Base-by-base conservation (phyloP, 1,140 invertebrate genomes). In the Cyclargus thomasi region DNA sequence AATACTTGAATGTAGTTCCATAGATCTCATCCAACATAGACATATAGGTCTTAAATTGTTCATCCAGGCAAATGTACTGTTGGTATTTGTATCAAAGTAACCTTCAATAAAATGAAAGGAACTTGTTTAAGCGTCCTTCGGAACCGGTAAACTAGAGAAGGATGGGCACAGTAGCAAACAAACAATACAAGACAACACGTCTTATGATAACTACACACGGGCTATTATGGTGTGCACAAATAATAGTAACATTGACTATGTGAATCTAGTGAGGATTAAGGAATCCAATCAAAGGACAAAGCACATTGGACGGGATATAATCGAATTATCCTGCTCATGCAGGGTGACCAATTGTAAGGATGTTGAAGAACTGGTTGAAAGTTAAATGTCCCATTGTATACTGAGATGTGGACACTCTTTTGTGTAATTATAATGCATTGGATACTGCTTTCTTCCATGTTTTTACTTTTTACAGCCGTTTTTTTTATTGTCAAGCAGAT, bases 141-240 rank as follows among this genome's bases (percentile, higher is more conserved):
- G 69, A 68, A 68, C 65, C 78, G 75, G 77, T 79, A 79, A 76
- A 74, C 76, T 82, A 84, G 80, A 79, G 72, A 77, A 72, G 74
- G 65, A 73, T 79, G 78, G 23, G 55, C 14, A 14, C 53, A 65
- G 55, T 35, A 59, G 18, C 10, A 55, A 53, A 53, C 29, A 5
- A 18, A 59, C 55, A 59, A 21, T 20, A 55, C 53, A 55, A 3
- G 18, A n/a, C 65, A 59, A 66, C 29, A 62, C 35, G 59, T 67
- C 59, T 20, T 62, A 57, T 18, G 23, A 14, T 47, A 36, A 53
- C 5, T 39, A 8, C n/a, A 35, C 23, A 36, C 17, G 18, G 1
- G 14, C 17, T 21, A 39, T 39, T 36, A 21, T 35, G n/a, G 17
- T n/a, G 10, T 20, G 18, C 36, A 22, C 17, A 2, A 63, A 36